Percentiles rank a stretch among this genome's conserved stretches.
Evolutionary conservation across 2,113 vertebrate genomes (phyloP).

Genomic region (Rhinolophus sinicus): DNA sequence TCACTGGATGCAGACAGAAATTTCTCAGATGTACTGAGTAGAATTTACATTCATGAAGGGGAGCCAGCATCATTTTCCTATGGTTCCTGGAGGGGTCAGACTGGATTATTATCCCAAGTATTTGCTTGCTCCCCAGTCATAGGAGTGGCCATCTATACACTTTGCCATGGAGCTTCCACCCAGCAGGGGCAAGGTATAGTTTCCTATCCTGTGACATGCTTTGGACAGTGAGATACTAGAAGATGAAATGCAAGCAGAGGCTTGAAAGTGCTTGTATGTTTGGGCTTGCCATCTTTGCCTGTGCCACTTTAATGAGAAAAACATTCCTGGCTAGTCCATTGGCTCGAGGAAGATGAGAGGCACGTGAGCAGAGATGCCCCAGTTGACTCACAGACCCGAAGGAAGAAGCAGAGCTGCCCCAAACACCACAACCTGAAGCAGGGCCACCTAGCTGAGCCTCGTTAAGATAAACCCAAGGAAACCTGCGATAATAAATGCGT

Average conservation of each 20-base stretch:
- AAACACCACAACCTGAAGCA: not conserved
- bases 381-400: not conserved
- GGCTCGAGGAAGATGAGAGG: not conserved
- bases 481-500: fast-evolving
- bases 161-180: too few species aligned
- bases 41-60: not conserved
- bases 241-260: not conserved
- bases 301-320: not conserved
- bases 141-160: fast-evolving
- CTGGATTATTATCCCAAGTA: not conserved
- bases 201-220: too few species aligned
- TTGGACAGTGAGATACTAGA: not conserved
- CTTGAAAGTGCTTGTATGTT: not conserved
- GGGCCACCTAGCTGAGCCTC: too few species aligned
- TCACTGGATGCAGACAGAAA: not conserved
- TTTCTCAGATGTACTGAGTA: not conserved
- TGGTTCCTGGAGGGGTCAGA: not conserved
- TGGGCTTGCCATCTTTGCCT: not conserved
- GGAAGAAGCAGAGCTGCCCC: not conserved
- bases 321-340: too few species aligned
- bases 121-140: fast-evolving
- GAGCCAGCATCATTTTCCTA: too few species aligned
- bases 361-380: too few species aligned
- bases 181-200: fast-evolving
- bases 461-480: not conserved